A percentile compares a stretch with the other conserved stretches of the same genome.
Conservation (phyloP, 2,888 invertebrate species). For the Tridacna crocea region DNA sequence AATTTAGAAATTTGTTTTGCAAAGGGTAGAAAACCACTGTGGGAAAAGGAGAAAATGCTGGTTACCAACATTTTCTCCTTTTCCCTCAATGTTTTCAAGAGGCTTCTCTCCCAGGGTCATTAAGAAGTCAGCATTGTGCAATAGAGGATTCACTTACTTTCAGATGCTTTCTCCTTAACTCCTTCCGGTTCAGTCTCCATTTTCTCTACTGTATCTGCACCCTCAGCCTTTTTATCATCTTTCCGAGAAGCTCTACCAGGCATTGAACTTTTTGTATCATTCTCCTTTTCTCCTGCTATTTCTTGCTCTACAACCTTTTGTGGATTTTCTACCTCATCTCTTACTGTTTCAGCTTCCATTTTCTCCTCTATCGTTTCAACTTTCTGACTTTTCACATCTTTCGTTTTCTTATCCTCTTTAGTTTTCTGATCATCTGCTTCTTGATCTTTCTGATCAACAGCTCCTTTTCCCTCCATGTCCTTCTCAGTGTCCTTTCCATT, state of each 20-base stretch:
- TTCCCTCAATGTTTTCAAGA: too few species aligned
- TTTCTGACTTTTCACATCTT: constrained; percentile 16
- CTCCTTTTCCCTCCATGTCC: background rate
- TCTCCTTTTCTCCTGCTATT: constrained; percentile 1
- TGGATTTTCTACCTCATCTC: constrained; percentile 6
- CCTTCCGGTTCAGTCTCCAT: background rate
- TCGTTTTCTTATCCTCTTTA: background rate
- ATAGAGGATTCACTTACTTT: too few species aligned
- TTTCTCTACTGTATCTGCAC: constrained; percentile 3
- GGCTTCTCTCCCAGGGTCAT: too few species aligned
- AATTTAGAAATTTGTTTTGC: too few species aligned
- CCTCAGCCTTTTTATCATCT: background rate
- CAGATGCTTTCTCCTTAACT: too few species aligned
- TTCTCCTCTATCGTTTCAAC: constrained; percentile 16
- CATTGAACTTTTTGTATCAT: background rate
- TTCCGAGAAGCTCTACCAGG: background rate
- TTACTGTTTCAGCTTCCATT: constrained; percentile 6
- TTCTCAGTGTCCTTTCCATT: constrained; percentile 18
- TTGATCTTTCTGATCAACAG: background rate
- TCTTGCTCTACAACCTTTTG: background rate
- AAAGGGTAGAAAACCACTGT: too few species aligned
- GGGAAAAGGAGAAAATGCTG: too few species aligned
- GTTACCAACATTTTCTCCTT: too few species aligned
- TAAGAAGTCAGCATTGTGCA: too few species aligned
- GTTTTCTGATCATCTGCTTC: background rate